phyloP scores from a whole-genome alignment of 2,888 invertebrate genomes.

The Mactromeris polynyma region DNA sequence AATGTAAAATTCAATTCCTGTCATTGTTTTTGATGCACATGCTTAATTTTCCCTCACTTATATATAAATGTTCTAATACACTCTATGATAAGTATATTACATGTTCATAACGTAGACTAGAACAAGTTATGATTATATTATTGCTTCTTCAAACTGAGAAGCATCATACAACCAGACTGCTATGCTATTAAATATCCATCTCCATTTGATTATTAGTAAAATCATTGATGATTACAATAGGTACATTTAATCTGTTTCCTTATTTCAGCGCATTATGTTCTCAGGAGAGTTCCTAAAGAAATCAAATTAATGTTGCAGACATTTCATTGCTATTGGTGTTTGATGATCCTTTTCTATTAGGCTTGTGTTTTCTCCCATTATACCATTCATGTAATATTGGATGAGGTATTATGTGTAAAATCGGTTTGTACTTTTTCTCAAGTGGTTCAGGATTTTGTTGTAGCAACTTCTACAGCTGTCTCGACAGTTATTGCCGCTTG shows the following conservation, averaged over 20 bases:
- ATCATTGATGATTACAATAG: neutral
- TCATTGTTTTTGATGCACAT: too few relatives aligned
- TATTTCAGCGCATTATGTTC: neutral
- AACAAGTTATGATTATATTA: neutral
- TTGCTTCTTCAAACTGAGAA: neutral
- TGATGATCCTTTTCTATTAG: neutral
- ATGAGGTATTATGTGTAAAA: slow-evolving; percentile 4
- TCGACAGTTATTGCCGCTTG: neutral
- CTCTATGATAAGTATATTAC: too few relatives aligned
- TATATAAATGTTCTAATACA: too few relatives aligned
- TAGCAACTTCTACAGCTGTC: neutral
- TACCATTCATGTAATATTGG: neutral
- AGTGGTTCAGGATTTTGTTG: neutral
- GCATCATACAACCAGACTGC: neutral
- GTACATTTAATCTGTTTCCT: neutral
- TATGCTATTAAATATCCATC: neutral
- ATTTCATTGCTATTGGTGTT: neutral
- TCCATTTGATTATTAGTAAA: neutral
- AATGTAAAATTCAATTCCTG: too few relatives aligned
- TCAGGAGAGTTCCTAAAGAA: neutral
- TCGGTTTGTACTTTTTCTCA: neutral
- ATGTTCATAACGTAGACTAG: neutral
- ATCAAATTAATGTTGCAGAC: neutral
- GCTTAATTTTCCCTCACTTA: too few relatives aligned
- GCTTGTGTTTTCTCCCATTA: neutral